phyloP scores from a whole-genome alignment of 2,888 invertebrate genomes.

The Cetonia aurata region DNA sequence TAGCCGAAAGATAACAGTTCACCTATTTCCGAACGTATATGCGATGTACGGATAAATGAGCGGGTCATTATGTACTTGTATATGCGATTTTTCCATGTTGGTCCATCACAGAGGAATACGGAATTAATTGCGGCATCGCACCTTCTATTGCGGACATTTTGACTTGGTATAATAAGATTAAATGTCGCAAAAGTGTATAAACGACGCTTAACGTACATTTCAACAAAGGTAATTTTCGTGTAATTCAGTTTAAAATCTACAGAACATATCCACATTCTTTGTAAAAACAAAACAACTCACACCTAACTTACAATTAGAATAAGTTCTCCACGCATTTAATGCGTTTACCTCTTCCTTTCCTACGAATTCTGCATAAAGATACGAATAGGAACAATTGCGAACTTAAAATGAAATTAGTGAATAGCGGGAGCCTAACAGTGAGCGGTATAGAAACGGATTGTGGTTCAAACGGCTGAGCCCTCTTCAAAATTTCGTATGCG shows the following conservation, averaged over 20 bases:
- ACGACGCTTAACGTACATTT: too few relatives aligned
- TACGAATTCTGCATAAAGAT: constrained; percentile 11
- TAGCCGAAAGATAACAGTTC: constrained; percentile 28
- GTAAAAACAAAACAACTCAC: too few relatives aligned
- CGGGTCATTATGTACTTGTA: constrained; percentile 5
- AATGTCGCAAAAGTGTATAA: too few relatives aligned
- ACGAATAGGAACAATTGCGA: constrained; percentile 31
- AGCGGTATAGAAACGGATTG: constrained; percentile 26
- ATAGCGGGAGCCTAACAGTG: constrained; percentile 13
- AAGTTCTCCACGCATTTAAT: neutral
- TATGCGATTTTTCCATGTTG: neutral
- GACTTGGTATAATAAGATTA: neutral
- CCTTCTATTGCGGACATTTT: neutral
- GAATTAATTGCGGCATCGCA: neutral
- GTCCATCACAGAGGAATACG: neutral
- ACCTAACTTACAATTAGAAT: too few relatives aligned
- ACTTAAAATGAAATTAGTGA: constrained; percentile 37
- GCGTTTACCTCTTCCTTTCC: constrained; percentile 2
- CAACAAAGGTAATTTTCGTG: too few relatives aligned
- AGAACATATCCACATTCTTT: too few relatives aligned
- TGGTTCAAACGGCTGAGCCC: constrained; percentile 30
- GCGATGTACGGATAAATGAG: neutral
- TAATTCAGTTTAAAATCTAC: too few relatives aligned
- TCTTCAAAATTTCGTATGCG: constrained; percentile 31
- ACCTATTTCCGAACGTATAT: constrained; percentile 23